Evolutionary conservation across 2,797 vertebrate genomes (phyloP).

Genomic region (Eupleurogrammus muticus): DNA sequence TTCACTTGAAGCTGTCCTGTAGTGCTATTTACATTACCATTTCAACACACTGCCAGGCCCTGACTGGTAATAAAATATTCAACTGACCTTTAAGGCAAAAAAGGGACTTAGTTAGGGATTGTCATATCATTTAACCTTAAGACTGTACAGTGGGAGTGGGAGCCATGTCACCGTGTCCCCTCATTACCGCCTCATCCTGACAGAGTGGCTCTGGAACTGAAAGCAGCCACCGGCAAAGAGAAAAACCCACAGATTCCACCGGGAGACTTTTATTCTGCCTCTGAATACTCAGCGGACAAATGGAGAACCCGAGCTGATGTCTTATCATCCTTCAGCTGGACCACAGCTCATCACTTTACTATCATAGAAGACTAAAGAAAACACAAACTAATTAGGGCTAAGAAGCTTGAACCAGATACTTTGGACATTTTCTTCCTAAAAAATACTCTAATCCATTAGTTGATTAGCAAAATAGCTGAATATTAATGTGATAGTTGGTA

Average conservation of each 20-base stretch:
- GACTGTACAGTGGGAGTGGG: conserved; percentile 73
- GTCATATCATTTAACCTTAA: conserved; percentile 87
- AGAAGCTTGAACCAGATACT: no score
- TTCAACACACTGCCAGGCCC: conserved; percentile 82
- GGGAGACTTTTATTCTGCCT: conserved; percentile 62
- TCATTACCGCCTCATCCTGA: conserved; percentile 80
- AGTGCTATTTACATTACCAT: conserved; percentile 87
- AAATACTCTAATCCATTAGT: no score
- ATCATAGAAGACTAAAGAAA: no score
- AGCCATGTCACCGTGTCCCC: conserved; percentile 69
- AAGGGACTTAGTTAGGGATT: conserved; percentile 84
- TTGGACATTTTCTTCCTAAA: no score
- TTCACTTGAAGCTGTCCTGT: conserved; percentile 81
- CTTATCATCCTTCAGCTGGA: conserved; percentile 59
- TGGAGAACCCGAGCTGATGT: conserved; percentile 68
- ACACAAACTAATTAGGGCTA: no score
- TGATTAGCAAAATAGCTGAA: no score
- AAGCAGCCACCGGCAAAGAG: conserved; percentile 68
- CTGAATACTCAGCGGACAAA: conserved; percentile 54
- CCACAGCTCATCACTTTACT: no score
- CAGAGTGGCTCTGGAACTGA: conserved; percentile 72
- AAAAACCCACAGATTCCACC: conserved; percentile 58
- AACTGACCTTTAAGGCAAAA: conserved; percentile 85
- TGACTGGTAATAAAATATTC: conserved; percentile 85
- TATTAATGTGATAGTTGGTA: no score